A percentile compares a stretch with the other conserved stretches of the same genome.
Evolutionary conservation across 1,140 invertebrate genomes (phyloP).

Genomic region (Brachionus plicatilis): DNA sequence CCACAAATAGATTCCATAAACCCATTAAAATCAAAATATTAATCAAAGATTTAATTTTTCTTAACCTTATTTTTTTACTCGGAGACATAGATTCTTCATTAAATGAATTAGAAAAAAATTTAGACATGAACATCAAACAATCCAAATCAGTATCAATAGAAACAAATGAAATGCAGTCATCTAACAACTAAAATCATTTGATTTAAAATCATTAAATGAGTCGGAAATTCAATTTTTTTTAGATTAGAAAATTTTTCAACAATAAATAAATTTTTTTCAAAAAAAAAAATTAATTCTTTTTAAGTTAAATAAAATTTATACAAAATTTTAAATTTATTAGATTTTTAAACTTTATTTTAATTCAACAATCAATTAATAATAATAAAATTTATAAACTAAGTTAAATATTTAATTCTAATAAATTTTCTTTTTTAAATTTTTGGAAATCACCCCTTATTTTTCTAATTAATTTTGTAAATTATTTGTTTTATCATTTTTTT

Average conservation of each 20-base stretch:
- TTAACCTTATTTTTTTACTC: constrained; percentile 16
- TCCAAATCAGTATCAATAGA: neutral
- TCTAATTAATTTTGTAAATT: too few relatives aligned
- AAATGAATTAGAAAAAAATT: constrained; percentile 37
- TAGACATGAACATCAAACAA: neutral
- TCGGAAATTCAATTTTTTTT: neutral
- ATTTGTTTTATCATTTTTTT: too few relatives aligned
- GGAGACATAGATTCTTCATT: constrained; percentile 26
- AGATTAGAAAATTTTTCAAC: neutral
- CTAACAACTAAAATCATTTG: neutral
- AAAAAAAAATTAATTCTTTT: neutral
- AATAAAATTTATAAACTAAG: too few relatives aligned
- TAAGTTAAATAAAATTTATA: neutral
- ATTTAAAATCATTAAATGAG: neutral
- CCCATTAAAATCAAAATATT: neutral
- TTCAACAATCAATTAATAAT: too few relatives aligned
- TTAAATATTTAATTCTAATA: too few relatives aligned
- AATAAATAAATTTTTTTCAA: neutral
- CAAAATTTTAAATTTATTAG: neutral
- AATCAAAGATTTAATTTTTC: neutral
- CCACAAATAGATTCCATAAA: constrained; percentile 28
- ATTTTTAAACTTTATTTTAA: too few relatives aligned
- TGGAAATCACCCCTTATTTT: too few relatives aligned
- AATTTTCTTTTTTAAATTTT: too few relatives aligned
- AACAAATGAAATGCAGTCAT: neutral